phyloP scores from a whole-genome alignment of 2,797 vertebrate genomes.

The Paedocypris micromegethes region DNA sequence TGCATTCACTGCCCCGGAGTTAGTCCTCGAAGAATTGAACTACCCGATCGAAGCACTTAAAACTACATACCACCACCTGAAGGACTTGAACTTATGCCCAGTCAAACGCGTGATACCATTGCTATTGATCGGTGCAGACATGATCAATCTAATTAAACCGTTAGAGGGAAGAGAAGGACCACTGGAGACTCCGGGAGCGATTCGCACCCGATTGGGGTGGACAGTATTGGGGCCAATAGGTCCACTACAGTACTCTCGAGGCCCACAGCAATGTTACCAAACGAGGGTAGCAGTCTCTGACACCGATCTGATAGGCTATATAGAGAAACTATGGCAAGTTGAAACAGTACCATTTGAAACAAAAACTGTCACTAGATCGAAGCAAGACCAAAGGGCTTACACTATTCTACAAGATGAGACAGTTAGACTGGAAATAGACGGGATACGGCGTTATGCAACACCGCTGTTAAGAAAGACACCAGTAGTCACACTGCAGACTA shows the following conservation, averaged over 20 bases:
- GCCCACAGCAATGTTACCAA: constrained; percentile 20
- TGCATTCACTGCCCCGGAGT: constrained; percentile 17
- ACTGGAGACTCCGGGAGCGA: constrained; percentile 7
- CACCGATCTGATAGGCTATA: constrained; percentile 16
- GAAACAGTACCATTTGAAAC: constrained; percentile 21
- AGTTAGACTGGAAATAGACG: not conserved
- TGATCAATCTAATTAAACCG: constrained; percentile 31
- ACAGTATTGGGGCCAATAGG: constrained; percentile 21
- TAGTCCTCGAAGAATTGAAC: constrained; percentile 25
- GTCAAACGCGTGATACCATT: constrained; percentile 25
- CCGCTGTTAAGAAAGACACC: not conserved
- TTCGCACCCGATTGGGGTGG: constrained; percentile 31
- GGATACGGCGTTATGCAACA: not conserved
- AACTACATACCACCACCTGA: constrained; percentile 12
- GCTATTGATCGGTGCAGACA: constrained; percentile 36
- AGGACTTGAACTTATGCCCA: not conserved
- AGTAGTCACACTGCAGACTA: not conserved
- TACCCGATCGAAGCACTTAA: constrained; percentile 32
- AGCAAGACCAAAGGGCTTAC: constrained; percentile 32
- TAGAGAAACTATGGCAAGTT: constrained; percentile 26
- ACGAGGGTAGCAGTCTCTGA: not conserved
- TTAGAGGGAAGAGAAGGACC: constrained; percentile 12
- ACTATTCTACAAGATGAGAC: constrained; percentile 26
- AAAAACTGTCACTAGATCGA: constrained; percentile 17
- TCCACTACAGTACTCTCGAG: not conserved